These are phyloP conservation scores for Holotrichia oblita DNA, from an alignment of 1,140 invertebrate species.

Conservation along the genomic window DNA sequence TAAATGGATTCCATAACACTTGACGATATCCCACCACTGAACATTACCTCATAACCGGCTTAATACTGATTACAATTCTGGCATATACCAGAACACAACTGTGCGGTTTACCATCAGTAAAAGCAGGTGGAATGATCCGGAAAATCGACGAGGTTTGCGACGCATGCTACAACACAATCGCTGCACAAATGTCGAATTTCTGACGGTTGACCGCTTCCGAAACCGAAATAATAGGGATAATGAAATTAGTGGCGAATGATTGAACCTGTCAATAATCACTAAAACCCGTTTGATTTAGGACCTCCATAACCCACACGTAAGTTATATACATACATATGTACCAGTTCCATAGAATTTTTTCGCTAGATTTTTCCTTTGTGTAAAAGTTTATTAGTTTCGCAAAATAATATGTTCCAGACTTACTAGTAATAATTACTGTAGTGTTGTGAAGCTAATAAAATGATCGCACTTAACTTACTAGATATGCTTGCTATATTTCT, in stretches of 20 bases:
- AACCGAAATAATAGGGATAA: neutral
- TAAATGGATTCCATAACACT: too few relatives aligned
- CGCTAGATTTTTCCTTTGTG: neutral
- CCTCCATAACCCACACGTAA: neutral
- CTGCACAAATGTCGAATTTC: neutral
- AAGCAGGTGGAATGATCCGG: neutral
- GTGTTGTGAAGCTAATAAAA: neutral
- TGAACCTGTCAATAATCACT: neutral
- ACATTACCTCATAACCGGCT: too few relatives aligned
- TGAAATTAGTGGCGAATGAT: conserved; percentile 12
- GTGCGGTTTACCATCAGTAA: too few relatives aligned
- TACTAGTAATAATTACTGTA: neutral
- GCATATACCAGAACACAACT: too few relatives aligned
- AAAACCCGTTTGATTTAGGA: conserved; percentile 1
- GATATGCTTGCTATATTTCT: too few relatives aligned
- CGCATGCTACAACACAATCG: neutral
- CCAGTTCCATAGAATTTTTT: neutral
- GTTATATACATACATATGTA: too few relatives aligned
- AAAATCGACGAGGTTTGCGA: neutral
- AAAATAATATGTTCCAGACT: neutral
- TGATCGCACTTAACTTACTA: too few relatives aligned
- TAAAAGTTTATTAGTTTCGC: neutral
- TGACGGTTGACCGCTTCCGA: neutral
- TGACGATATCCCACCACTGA: too few relatives aligned
- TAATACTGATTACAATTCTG: too few relatives aligned